Conservation (phyloP, 2,888 invertebrate species). For the Pemphredon lugubris region DNA sequence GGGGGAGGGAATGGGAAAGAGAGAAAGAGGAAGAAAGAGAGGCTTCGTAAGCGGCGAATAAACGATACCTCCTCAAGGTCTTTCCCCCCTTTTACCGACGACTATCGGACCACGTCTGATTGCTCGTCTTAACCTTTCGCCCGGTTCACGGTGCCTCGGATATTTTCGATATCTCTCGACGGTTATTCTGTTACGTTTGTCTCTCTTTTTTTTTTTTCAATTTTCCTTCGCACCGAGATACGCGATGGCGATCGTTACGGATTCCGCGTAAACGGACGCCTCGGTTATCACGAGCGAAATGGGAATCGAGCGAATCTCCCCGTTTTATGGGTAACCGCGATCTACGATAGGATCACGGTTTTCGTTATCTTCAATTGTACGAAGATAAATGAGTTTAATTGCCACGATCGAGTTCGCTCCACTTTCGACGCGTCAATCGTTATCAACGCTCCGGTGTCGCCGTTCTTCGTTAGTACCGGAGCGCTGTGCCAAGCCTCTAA, state of each 20-base stretch:
- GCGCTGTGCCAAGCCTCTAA: background rate
- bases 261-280: too few relatives aligned
- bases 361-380: background rate
- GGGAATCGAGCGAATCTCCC: background rate
- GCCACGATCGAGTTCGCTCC: slow-evolving; percentile 8
- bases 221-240: too few relatives aligned
- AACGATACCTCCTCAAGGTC: slow-evolving; percentile 69
- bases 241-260: too few relatives aligned
- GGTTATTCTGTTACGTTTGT: slow-evolving; percentile 3
- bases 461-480: background rate
- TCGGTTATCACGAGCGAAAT: background rate
- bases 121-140: slow-evolving; percentile 47
- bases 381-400: slow-evolving; percentile 21
- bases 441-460: too few relatives aligned
- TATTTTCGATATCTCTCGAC: slow-evolving; percentile 49
- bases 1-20: slow-evolving; percentile 40
- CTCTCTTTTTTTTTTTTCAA: too few relatives aligned
- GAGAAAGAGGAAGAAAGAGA: slow-evolving; percentile 29
- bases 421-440: slow-evolving; percentile 10
- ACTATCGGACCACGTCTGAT: slow-evolving; percentile 45
- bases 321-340: background rate
- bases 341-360: slow-evolving; percentile 1
- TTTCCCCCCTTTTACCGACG: slow-evolving; percentile 19
- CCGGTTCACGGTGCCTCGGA: slow-evolving; percentile 39
- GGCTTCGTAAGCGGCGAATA: slow-evolving; percentile 59